A percentile compares a stretch with the other conserved stretches of the same genome.
These are phyloP conservation scores for Sclerurus mexicanus DNA, from an alignment of 2,113 vertebrate genomes.

Conservation along the genomic window DNA sequence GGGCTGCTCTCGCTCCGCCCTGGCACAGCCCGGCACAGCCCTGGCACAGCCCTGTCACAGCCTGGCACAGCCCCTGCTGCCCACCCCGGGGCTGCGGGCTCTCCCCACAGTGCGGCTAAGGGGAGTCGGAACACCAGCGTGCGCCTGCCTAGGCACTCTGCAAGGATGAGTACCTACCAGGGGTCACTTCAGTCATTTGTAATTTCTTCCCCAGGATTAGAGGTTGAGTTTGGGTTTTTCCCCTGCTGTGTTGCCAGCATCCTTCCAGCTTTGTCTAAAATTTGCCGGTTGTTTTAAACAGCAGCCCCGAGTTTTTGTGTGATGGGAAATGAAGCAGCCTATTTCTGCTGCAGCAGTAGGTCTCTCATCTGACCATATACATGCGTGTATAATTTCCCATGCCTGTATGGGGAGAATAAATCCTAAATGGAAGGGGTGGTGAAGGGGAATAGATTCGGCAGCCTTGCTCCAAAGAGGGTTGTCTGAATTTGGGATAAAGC, in stretches of 20 bases:
- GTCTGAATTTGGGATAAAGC: background rate
- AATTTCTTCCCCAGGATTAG: rapidly evolving
- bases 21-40: too few species aligned
- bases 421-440: background rate
- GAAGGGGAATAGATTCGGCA: background rate
- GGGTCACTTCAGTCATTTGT: background rate
- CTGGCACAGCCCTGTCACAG: too few species aligned
- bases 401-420: background rate
- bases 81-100: background rate
- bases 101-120: background rate
- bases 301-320: background rate
- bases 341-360: background rate
- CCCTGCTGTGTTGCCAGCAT: background rate
- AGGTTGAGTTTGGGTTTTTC: background rate
- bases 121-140: background rate
- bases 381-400: background rate
- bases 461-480: background rate
- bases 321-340: background rate
- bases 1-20: slow-evolving; percentile 13
- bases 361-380: background rate
- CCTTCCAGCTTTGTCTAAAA: background rate
- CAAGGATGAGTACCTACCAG: background rate
- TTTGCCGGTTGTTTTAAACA: background rate
- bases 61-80: too few species aligned
- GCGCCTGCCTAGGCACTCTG: rapidly evolving